Conservation (phyloP, 2,113 vertebrate genomes). For the zebrafish (Danio rerio) region DNA sequence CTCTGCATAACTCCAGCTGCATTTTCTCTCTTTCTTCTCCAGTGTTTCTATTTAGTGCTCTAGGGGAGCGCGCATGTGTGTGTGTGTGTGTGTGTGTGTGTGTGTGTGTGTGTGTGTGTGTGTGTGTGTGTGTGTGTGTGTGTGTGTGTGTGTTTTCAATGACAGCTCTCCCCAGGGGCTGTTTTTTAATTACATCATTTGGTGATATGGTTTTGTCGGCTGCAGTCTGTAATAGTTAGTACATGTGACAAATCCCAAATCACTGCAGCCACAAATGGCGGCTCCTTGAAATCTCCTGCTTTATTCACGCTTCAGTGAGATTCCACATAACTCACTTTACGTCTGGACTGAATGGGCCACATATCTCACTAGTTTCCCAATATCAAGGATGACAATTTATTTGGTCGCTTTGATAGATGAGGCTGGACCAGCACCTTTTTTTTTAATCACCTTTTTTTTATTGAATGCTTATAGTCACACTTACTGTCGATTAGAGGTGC, state of each 20-base stretch:
- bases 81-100: not conserved
- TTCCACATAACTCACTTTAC: not conserved
- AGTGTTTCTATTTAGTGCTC: constrained; percentile 17
- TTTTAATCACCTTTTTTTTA: no score
- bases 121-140: not conserved
- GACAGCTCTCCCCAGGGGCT: constrained; percentile 36
- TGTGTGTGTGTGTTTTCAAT: constrained; percentile 24
- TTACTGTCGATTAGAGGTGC: no score
- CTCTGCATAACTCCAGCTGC: constrained; percentile 42
- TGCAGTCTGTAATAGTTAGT: constrained; percentile 38
- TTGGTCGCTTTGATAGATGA: constrained; percentile 40
- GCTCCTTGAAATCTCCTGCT: constrained; percentile 13
- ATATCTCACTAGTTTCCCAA: not conserved
- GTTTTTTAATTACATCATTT: constrained; percentile 54
- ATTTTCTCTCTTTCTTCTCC: constrained; percentile 33
- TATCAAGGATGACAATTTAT: constrained; percentile 12
- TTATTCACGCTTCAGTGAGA: constrained; percentile 18
- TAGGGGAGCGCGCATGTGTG: not conserved
- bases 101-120: not conserved
- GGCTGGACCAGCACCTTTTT: not conserved
- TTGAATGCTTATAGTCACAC: no score
- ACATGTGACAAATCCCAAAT: constrained; percentile 22
- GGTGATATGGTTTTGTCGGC: constrained; percentile 22
- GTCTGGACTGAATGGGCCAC: not conserved
- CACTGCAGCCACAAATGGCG: not conserved